Conservation (phyloP, 2,888 invertebrate species). For the Caenorhabditis imperialis region DNA sequence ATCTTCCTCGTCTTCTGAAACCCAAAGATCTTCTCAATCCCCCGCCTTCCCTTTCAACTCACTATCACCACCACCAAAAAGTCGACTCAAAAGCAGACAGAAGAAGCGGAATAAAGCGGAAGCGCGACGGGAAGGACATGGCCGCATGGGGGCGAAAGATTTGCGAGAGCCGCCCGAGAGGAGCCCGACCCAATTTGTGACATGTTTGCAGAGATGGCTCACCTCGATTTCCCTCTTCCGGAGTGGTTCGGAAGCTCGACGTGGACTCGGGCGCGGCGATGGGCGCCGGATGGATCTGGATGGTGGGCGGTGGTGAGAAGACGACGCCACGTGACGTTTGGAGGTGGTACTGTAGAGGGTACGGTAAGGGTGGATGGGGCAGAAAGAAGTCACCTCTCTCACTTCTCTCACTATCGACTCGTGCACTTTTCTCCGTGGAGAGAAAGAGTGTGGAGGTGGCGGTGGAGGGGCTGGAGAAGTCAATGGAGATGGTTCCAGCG, state of each 20-base stretch:
- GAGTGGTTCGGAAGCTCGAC: conserved; percentile 47
- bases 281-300: conserved; percentile 50
- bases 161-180: conserved; percentile 6
- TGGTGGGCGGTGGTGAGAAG: conserved; percentile 27
- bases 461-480: conserved; percentile 30
- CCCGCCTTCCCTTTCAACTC: neutral
- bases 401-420: conserved; percentile 54
- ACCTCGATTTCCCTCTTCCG: conserved; percentile 43
- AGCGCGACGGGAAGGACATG: conserved; percentile 30
- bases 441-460: conserved; percentile 24
- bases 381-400: conserved; percentile 30
- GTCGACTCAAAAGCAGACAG: conserved; percentile 23
- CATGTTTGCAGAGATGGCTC: conserved; percentile 38
- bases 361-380: neutral
- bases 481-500: conserved; percentile 16
- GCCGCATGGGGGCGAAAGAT: conserved; percentile 10
- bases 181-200: conserved; percentile 30
- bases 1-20: conserved; percentile 29
- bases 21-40: neutral
- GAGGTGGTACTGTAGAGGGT: conserved; percentile 23
- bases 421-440: conserved; percentile 47
- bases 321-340: conserved; percentile 26
- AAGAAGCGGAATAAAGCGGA: conserved; percentile 34
- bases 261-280: conserved; percentile 63
- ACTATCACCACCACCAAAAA: conserved; percentile 17